Evolutionary conservation across 2,797 vertebrate genomes (phyloP), one percentile per base, ranked within the genome.

Genomic region (Lacerta viridis): DNA sequence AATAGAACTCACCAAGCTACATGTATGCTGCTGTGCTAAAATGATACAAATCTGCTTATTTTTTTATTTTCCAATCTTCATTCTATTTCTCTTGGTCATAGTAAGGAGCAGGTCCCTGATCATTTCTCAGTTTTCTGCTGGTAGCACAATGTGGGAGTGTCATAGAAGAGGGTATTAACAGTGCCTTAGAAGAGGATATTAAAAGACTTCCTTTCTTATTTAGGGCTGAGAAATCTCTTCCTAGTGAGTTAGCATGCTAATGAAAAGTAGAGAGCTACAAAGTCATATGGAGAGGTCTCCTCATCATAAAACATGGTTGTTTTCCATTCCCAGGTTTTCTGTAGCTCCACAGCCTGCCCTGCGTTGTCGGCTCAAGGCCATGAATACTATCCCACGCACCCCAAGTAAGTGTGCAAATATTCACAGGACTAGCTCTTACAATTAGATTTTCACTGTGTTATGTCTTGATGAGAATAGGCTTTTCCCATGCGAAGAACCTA

Each of bases 371-470:
- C 88, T 23, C 11, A 0, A 25, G 11, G 0, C 7, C 64, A 77
- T 0, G 71, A 61, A 88, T 90, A 74, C 78, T 75, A 27, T 2
- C 5, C 39, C 0, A 0, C 33, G 75, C 0, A 25, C 69, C 11
- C 88, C 92, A 94, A 93, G 95, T 96, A 90, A 93, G 90, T 91
- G 61, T 85, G 50, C 0, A 33, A 77, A 69, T 79, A 64, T 33
- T n/a, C 23, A 33, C 20, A 13, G 18, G 10, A 4, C 13, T 25
- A 41, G 9, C 27, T 69, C n/a, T 11, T 33, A 23, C 2, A 4
- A n/a, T 55, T 36, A 27, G 13, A 61, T 84, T 89, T 85, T 80
- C 66, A 20, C 7, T 36, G 11, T 83, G 59, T 4, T 61, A 11
- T 33, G 29, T 20, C 5, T 75, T 29, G 69, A n/a, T 3, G 64